These are phyloP conservation scores for Zoanthus sociatus DNA, from an alignment of 92 coral and sea anemone species.

Conservation along the genomic window DNA sequence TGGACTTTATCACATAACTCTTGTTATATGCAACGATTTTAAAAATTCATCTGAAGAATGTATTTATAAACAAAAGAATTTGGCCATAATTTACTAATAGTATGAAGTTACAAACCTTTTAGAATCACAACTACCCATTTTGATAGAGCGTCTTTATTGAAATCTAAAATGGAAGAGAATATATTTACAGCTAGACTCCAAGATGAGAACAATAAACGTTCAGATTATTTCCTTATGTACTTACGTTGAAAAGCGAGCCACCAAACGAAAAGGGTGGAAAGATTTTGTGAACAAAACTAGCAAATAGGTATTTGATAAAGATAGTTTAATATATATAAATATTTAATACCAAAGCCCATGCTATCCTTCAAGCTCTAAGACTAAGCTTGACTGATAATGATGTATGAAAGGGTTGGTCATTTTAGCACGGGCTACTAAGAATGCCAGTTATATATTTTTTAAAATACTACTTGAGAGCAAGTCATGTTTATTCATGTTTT, in stretches of 20 bases:
- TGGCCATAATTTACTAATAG: not conserved
- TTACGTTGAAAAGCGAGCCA: not conserved
- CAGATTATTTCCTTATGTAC: not conserved
- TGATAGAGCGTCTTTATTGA: not conserved
- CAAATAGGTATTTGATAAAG: slow-evolving; percentile 22
- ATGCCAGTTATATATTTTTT: slow-evolving; percentile 26
- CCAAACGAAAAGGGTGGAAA: slow-evolving; percentile 22
- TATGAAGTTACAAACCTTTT: not conserved
- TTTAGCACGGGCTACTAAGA: not conserved
- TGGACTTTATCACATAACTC: too few species aligned
- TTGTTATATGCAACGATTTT: too few species aligned
- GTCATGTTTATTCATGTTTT: not conserved
- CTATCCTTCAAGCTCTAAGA: not conserved
- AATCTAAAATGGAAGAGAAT: not conserved
- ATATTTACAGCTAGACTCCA: slow-evolving; percentile 46
- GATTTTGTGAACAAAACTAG: slow-evolving; percentile 33
- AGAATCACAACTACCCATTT: slow-evolving; percentile 46
- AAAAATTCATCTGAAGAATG: too few species aligned
- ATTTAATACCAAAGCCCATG: not conserved
- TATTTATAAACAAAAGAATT: too few species aligned
- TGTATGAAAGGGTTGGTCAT: not conserved
- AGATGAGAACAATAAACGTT: slow-evolving; percentile 1
- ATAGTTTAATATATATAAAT: slow-evolving; percentile 40
- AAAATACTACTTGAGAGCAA: not conserved
- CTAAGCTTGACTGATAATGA: not conserved